Evolutionary conservation across 1,140 invertebrate species (phyloP).

Genomic region (Stegodyphus dumicola): DNA sequence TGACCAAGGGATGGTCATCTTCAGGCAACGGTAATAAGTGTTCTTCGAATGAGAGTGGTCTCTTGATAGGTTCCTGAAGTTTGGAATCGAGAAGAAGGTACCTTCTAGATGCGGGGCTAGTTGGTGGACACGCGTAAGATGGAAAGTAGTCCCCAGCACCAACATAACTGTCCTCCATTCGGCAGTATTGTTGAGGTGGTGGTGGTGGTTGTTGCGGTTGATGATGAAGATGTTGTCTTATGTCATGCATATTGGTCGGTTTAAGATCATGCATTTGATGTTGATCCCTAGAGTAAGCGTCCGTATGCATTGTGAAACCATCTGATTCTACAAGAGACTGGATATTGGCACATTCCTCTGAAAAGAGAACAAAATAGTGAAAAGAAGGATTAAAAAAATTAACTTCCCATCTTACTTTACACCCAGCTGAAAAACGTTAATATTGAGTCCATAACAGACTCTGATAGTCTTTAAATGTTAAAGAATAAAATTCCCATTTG

Average conservation of each 20-base stretch:
- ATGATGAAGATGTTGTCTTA: not conserved
- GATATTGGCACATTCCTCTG: conserved; percentile 59
- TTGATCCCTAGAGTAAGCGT: conserved; percentile 29
- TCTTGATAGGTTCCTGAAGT: conserved; percentile 11
- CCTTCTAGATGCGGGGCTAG: conserved; percentile 41
- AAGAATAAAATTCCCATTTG: too few species aligned
- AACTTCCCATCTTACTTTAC: too few species aligned
- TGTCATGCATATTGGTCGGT: conserved; percentile 36
- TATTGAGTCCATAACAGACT: too few species aligned
- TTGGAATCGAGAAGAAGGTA: conserved; percentile 38
- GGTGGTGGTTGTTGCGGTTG: conserved; percentile 6
- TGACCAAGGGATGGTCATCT: conserved; percentile 61
- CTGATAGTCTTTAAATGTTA: too few species aligned
- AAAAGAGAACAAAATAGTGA: not conserved
- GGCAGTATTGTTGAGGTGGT: conserved; percentile 27
- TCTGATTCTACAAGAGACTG: conserved; percentile 51
- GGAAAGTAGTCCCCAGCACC: conserved; percentile 13
- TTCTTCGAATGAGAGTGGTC: conserved; percentile 39
- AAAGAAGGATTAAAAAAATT: too few species aligned
- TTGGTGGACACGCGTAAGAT: conserved; percentile 13
- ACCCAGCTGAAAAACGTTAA: too few species aligned
- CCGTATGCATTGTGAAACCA: conserved; percentile 34
- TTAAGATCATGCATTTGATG: conserved; percentile 39
- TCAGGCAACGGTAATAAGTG: conserved; percentile 56
- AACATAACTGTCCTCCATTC: conserved; percentile 33